Evolutionary conservation across 2,113 vertebrate genomes (phyloP).

Genomic region (Brachypodius melanocephalos): DNA sequence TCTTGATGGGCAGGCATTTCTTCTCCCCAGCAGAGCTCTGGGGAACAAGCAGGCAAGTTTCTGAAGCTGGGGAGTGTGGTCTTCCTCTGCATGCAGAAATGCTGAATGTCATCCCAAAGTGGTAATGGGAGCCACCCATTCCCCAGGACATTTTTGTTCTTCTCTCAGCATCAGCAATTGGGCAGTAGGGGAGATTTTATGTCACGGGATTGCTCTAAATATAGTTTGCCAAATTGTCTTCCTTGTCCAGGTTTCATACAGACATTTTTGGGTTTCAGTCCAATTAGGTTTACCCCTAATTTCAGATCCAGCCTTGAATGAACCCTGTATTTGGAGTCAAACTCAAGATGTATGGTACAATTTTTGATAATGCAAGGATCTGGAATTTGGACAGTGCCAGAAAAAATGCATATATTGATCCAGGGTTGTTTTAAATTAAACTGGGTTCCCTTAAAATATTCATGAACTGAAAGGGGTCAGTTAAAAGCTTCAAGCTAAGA

Average conservation of each 20-base stretch:
- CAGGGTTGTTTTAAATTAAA: conserved; percentile 63
- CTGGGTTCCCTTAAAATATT: conserved; percentile 51
- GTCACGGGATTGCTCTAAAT: neutral
- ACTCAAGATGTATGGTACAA: neutral
- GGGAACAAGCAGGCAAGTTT: neutral
- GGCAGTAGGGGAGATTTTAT: neutral
- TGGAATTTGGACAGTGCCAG: conserved; percentile 33
- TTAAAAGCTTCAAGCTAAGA: conserved; percentile 55
- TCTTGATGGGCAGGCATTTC: neutral
- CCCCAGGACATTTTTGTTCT: neutral
- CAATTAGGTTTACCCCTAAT: conserved; percentile 15
- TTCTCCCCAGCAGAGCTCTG: neutral
- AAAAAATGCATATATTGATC: conserved; percentile 63
- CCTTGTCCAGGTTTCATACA: neutral
- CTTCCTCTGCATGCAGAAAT: neutral
- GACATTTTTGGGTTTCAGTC: neutral
- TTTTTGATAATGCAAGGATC: conserved; percentile 36
- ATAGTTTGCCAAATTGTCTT: neutral
- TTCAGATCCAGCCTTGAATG: conserved; percentile 22
- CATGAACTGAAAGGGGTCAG: conserved; percentile 60
- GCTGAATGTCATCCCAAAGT: neutral
- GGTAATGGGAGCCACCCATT: neutral
- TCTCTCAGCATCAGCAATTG: neutral
- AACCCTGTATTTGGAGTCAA: conserved; percentile 27
- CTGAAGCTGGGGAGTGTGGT: neutral